Base-by-base conservation (phyloP, 2,888 invertebrate species). In the Plemyria rubiginata region DNA sequence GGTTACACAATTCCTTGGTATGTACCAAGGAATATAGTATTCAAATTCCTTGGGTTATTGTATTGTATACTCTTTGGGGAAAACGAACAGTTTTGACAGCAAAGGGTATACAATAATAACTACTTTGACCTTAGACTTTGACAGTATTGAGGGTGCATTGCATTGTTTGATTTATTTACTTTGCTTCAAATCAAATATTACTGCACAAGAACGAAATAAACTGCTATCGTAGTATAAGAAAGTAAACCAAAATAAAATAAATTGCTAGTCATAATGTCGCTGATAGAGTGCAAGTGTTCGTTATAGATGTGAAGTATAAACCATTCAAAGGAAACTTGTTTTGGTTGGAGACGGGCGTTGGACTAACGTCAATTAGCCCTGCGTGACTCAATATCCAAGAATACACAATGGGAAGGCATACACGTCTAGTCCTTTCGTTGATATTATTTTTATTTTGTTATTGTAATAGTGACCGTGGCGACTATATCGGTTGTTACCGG, bases 401-500 rank as follows among this genome's bases (percentile, higher is more conserved):
- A 75, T 75, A 79, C 77, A 88, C 86, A 88, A 90, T 90, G 90
- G 82, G 78, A 63, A 78, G 72, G 62, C 76, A 68, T 68, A 74
- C 69, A 75, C 73, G 73, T 62, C 65, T 72, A 57, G 49, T 71
- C 65, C 67, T 79, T 54, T 65, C 72, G 60, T 71, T 79, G 38
- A 64, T 81, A 54, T 62, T 80, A 57, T 67, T 79, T 54, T 78
- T 66, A 55, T 65, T 78, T 49, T 70, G 69, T 63, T 61, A 64
- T 5, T 73, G 77, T 66, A 62, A 64, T 29, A 72, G 80, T 29
- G 91, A 92, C 65, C 87, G 90, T 29, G 92, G 92, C 9, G 89
- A 90, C 76, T 90, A 89, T 68, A 75, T 91, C 52, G 92, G 92
- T 54, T 92, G 92, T 70, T 92, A 86, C 69, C 82, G 77, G 67